phyloP scores from a whole-genome alignment of 2,888 invertebrate species.

The Napeogenes inachia region DNA sequence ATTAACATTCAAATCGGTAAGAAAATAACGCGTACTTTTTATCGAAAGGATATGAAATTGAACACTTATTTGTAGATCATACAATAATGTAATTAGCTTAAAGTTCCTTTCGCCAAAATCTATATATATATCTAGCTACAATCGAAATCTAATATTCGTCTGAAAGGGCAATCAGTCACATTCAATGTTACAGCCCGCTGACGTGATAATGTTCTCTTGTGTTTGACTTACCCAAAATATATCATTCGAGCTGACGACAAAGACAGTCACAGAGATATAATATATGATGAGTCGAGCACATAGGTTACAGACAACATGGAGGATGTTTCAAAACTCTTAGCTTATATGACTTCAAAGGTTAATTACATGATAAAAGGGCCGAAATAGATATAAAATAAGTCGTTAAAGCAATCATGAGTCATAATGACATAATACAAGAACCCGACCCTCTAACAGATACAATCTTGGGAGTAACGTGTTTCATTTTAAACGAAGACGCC shows the following conservation, averaged over 20 bases:
- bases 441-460: not conserved
- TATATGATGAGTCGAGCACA: constrained; percentile 1
- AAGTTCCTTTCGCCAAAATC: not conserved
- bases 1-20: constrained; percentile 60
- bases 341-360: too few relatives aligned
- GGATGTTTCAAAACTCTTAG: too few relatives aligned
- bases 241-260: constrained; percentile 14
- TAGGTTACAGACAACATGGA: too few relatives aligned
- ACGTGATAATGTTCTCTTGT: constrained; percentile 44
- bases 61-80: not conserved
- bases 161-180: constrained; percentile 49
- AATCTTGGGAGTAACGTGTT: constrained; percentile 40
- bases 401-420: not conserved
- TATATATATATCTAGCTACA: not conserved
- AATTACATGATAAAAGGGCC: too few relatives aligned
- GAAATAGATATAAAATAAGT: not conserved
- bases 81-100: not conserved
- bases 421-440: not conserved
- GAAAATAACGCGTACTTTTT: constrained; percentile 40
- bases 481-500: constrained; percentile 57
- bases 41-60: constrained; percentile 27
- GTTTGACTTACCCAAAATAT: constrained; percentile 34
- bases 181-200: constrained; percentile 35
- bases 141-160: constrained; percentile 7
- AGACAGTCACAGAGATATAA: constrained; percentile 2